Base-by-base conservation (phyloP, 1,140 invertebrate genomes). In the Armadillidium nasatum region DNA sequence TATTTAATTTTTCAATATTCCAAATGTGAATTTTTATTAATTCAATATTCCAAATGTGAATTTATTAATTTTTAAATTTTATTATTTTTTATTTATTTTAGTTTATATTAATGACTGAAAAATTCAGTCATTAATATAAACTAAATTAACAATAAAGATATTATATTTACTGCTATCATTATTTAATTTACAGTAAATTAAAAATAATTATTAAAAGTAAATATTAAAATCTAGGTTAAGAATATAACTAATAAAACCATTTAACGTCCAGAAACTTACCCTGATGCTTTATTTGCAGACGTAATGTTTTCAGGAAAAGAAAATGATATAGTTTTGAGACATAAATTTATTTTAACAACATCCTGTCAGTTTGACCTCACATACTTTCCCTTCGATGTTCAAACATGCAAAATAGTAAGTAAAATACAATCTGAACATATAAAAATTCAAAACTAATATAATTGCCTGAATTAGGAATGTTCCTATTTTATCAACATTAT, bases 301-400 rank as follows among this genome's bases (percentile, higher is more conserved):
- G 50, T 15, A 19, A 13, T 60, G 50, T 60, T 60, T 60, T 19
- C 19, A 4, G 50, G 50, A 7, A 60, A 19, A 13, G 50, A 60
- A 60, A 60, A 60, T 60, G 50, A 60, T 60, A 13, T 60, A 60
- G 50, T 60, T 15, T 19, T 60, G 11, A 60, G 19, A 15, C 50
- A 60, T 60, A 60, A 60, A 60, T 60, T 60, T 60, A 19, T 60
- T 19, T 19, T 60, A 7, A 60, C 50, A 15, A 60, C 50, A 4
- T 60, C 50, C 4, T 60, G 50, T 60, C 50, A 60, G 50, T 60
- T 60, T 60, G 50, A 60, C 50, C 50, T 60, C 11, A 60, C 50
- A 4, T 60, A 60, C 50, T 60, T 15, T 7, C 50, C 50, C 19
- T 60, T 60, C 50, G 50, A 60, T 19, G 11, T 19, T 60, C 50